These are phyloP conservation scores for Agriopis aurantiaria DNA, from an alignment of 2,888 invertebrate species.

Conservation along the genomic window DNA sequence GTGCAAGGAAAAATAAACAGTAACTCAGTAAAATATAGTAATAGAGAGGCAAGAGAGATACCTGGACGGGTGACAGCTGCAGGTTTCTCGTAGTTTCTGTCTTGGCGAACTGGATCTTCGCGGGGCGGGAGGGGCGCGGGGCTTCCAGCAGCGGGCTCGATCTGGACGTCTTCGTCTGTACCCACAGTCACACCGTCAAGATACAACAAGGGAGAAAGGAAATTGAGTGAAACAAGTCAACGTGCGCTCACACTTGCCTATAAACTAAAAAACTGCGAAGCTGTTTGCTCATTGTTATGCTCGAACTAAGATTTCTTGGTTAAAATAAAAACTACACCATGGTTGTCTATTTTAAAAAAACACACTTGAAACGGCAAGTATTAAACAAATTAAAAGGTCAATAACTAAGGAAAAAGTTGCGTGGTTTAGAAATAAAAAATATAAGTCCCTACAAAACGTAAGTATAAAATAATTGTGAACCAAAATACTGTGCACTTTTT, in stretches of 20 bases:
- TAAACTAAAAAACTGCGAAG: not conserved
- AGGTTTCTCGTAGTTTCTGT: conserved; percentile 88
- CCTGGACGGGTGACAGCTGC: conserved; percentile 90
- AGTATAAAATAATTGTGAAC: not conserved
- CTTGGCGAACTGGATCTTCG: conserved; percentile 83
- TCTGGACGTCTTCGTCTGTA: conserved; percentile 69
- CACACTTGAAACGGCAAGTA: not conserved
- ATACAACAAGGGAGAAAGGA: conserved; percentile 8
- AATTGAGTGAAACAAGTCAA: not conserved
- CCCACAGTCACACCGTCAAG: conserved; percentile 12
- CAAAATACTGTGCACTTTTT: not conserved
- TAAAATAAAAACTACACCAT: not conserved
- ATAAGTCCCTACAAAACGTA: not conserved
- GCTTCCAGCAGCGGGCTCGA: conserved; percentile 77
- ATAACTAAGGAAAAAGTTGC: not conserved
- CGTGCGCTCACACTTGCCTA: conserved; percentile 16
- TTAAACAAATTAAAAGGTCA: not conserved
- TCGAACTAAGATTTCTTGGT: not conserved
- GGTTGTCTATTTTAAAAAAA: not conserved
- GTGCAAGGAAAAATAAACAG: no score
- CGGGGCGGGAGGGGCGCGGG: conserved; percentile 68
- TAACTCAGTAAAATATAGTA: no score
- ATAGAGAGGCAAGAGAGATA: conserved; percentile 52
- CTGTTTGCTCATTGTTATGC: not conserved
- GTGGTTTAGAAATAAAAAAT: not conserved